Evolutionary conservation across 2,888 invertebrate genomes (phyloP).

Genomic region (Trilocha varians): DNA sequence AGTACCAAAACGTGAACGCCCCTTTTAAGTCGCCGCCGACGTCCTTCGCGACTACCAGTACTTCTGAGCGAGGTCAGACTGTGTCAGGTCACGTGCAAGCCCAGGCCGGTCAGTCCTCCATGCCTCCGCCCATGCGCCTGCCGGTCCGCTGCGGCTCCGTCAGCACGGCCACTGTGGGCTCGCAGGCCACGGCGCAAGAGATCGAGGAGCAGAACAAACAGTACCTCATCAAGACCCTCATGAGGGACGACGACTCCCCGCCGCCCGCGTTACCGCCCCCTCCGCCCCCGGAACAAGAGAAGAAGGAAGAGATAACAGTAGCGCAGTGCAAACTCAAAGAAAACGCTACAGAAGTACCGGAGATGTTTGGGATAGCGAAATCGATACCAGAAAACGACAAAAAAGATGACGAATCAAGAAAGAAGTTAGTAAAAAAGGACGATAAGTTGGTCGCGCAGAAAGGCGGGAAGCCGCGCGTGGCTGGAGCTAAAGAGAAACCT

Average conservation of each 20-base stretch:
- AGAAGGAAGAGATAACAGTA: conserved; percentile 70
- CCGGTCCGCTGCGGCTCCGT: conserved; percentile 43
- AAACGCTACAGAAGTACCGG: conserved; percentile 52
- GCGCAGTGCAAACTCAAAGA: conserved; percentile 51
- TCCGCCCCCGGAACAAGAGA: conserved; percentile 73
- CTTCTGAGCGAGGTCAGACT: conserved; percentile 3
- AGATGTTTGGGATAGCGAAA: conserved; percentile 73
- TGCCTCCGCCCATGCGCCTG: conserved; percentile 53
- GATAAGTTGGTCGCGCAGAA: conserved; percentile 51
- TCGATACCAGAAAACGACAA: conserved; percentile 41
- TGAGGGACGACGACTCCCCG: conserved; percentile 88
- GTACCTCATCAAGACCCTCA: conserved; percentile 91
- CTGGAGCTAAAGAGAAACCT: conserved; percentile 56
- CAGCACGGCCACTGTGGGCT: conserved; percentile 57
- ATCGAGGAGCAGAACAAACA: conserved; percentile 80
- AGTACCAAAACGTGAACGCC: conserved; percentile 19
- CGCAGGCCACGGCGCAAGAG: conserved; percentile 68
- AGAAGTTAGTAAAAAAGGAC: conserved; percentile 28
- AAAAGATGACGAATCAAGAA: conserved; percentile 32
- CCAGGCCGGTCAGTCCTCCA: conserved; percentile 17
- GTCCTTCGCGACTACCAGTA: conserved; percentile 18
- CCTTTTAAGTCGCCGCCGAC: conserved; percentile 38
- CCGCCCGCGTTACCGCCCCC: conserved; percentile 64
- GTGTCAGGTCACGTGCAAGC: not conserved
- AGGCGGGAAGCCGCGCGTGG: conserved; percentile 51